Evolutionary conservation across 2,113 vertebrate species (phyloP).

Genomic region (Tringa solitaria): DNA sequence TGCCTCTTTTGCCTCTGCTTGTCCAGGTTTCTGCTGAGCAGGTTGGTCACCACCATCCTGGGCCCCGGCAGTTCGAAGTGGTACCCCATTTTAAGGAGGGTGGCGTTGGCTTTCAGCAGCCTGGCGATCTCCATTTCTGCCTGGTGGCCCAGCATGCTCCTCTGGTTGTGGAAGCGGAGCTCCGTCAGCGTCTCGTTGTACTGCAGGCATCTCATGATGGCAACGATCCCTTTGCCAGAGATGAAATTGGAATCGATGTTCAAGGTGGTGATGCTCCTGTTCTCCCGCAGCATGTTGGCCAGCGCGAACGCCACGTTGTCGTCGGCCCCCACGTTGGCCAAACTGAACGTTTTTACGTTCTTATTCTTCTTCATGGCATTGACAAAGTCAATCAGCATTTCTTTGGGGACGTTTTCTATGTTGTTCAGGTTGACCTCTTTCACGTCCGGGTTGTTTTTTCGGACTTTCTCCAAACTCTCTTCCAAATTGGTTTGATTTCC

Average conservation of each 20-base stretch:
- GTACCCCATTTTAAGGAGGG: conserved; percentile 94
- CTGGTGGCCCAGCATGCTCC: conserved; percentile 96
- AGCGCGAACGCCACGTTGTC: conserved; percentile 86
- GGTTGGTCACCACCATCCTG: conserved; percentile 95
- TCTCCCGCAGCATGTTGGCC: conserved; percentile 96
- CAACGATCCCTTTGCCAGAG: conserved; percentile 91
- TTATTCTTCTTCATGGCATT: conserved; percentile 92
- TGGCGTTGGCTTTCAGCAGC: conserved; percentile 91
- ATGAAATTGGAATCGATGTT: conserved; percentile 96
- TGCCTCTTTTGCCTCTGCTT: conserved; percentile 89
- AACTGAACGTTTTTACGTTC: conserved; percentile 86
- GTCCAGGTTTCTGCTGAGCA: conserved; percentile 93
- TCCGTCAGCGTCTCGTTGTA: conserved; percentile 94
- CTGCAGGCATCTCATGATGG: conserved; percentile 94
- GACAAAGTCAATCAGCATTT: conserved; percentile 93
- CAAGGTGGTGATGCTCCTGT: conserved; percentile 88
- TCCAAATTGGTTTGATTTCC: conserved; percentile 96
- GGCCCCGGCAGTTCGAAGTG: conserved; percentile 95
- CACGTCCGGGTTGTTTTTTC: conserved; percentile 84
- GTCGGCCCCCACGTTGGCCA: conserved; percentile 92
- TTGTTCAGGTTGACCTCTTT: conserved; percentile 97
- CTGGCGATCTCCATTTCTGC: conserved; percentile 95
- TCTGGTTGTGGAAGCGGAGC: conserved; percentile 97
- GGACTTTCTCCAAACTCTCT: conserved; percentile 84
- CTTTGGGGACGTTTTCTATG: conserved; percentile 97